Evolutionary conservation across 2,888 invertebrate species (phyloP).

Genomic region (Caprella mutica): DNA sequence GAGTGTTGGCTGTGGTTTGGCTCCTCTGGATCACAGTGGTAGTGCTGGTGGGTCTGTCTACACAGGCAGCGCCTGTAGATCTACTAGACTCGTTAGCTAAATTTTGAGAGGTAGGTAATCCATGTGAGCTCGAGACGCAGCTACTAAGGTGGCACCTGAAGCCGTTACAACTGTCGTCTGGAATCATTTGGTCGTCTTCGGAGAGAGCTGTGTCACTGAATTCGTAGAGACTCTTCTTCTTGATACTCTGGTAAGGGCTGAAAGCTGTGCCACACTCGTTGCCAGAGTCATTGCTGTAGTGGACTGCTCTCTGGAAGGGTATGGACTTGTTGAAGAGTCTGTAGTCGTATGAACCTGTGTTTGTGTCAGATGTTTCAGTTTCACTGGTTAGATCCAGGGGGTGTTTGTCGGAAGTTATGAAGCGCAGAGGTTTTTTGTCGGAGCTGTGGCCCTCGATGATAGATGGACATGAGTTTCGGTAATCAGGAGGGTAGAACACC

Average conservation of each 20-base stretch:
- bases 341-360: slow-evolving; percentile 6
- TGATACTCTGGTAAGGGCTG: slow-evolving; percentile 5
- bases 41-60: slow-evolving; percentile 3
- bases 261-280: slow-evolving; percentile 9
- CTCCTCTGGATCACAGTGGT: slow-evolving; percentile 9
- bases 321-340: slow-evolving; percentile 1
- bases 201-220: slow-evolving; percentile 9
- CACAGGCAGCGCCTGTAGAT: not conserved
- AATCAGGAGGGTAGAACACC: slow-evolving; percentile 2
- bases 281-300: not conserved
- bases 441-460: slow-evolving; percentile 6
- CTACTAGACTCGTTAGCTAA: slow-evolving; percentile 2
- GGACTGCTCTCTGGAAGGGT: not conserved
- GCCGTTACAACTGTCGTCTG: not conserved
- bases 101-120: slow-evolving; percentile 2
- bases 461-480: slow-evolving; percentile 7
- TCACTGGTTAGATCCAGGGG: slow-evolving; percentile 8
- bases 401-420: slow-evolving; percentile 2
- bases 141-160: not conserved
- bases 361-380: slow-evolving; percentile 3
- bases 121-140: not conserved
- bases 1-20: slow-evolving; percentile 2
- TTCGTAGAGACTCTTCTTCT: slow-evolving; percentile 8
- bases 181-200: slow-evolving; percentile 2
- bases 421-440: slow-evolving; percentile 8